phyloP scores from a whole-genome alignment of 2,797 vertebrate genomes.

The Enteromius afrohamiltoni region DNA sequence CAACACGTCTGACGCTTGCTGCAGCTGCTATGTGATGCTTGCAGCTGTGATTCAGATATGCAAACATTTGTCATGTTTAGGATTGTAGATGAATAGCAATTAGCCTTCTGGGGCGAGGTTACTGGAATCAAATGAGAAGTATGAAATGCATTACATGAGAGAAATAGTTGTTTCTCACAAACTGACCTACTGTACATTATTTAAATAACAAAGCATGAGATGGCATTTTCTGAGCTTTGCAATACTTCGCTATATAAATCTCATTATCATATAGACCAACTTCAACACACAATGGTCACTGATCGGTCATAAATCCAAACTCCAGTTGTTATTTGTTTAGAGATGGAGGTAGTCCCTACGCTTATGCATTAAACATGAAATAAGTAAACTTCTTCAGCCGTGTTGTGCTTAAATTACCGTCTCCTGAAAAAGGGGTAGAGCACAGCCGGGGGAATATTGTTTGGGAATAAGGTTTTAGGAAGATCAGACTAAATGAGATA shows the following conservation, averaged over 20 bases:
- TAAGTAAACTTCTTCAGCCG: conserved; percentile 30
- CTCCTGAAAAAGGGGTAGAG: conserved; percentile 19
- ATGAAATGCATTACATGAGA: conserved; percentile 1
- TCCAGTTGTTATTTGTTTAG: conserved; percentile 43
- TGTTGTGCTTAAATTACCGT: conserved; percentile 44
- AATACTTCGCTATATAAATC: conserved; percentile 18
- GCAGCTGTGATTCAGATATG: conserved; percentile 8
- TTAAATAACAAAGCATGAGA: conserved; percentile 6
- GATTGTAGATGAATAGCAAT: conserved; percentile 32
- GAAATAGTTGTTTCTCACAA: neutral
- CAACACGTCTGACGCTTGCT: neutral
- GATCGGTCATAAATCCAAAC: conserved; percentile 38
- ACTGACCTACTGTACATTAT: conserved; percentile 1
- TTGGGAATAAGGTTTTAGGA: conserved; percentile 31
- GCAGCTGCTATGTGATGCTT: neutral
- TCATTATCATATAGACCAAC: conserved; percentile 43
- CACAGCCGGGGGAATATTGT: conserved; percentile 29
- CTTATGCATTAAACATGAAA: conserved; percentile 51
- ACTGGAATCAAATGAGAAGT: conserved; percentile 1
- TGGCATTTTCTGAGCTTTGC: conserved; percentile 15
- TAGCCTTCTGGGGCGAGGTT: conserved; percentile 15
- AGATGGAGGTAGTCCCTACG: conserved; percentile 29
- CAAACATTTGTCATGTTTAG: conserved; percentile 16
- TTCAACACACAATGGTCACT: conserved; percentile 29
- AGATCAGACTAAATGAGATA: conserved; percentile 48